A percentile compares a stretch with the other conserved stretches of the same genome.
phyloP scores from a whole-genome alignment of 2,888 invertebrate species.

The Meloe dianella region DNA sequence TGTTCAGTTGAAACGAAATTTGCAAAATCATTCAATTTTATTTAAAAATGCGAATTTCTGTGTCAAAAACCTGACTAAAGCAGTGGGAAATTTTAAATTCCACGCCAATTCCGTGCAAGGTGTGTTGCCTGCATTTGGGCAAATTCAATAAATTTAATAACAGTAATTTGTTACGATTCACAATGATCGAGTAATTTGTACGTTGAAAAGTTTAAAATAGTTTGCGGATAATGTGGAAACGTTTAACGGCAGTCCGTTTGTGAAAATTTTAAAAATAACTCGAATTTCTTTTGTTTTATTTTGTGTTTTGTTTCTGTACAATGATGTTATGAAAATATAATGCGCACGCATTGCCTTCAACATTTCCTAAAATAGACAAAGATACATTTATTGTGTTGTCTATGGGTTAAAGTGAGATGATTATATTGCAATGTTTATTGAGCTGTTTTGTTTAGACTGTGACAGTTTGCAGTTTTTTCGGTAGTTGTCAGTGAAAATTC shows the following conservation, averaged over 20 bases:
- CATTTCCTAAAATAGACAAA: conserved; percentile 2
- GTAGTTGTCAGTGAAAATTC: conserved; percentile 40
- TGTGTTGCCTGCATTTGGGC: conserved; percentile 17
- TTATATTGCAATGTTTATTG: conserved; percentile 31
- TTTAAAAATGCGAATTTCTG: no score
- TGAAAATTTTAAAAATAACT: conserved; percentile 15
- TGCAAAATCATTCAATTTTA: no score
- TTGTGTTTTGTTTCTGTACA: conserved; percentile 25
- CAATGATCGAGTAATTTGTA: no score
- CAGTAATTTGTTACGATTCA: no score
- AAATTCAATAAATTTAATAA: conserved; percentile 38
- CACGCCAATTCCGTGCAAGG: conserved; percentile 7
- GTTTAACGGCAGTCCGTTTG: no score
- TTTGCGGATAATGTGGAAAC: no score
- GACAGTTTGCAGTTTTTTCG: conserved; percentile 34
- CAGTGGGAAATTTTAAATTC: background rate
- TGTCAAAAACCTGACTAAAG: no score
- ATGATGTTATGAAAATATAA: conserved; percentile 35
- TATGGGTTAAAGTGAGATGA: conserved; percentile 13
- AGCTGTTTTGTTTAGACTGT: conserved; percentile 47
- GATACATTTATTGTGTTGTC: background rate
- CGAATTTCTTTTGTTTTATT: conserved; percentile 24
- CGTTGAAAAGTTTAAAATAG: no score
- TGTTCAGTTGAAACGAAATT: no score
- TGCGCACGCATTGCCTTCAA: conserved; percentile 26